phyloP scores from a whole-genome alignment of 2,113 vertebrate species.

The Haplotaxodon microlepis region DNA sequence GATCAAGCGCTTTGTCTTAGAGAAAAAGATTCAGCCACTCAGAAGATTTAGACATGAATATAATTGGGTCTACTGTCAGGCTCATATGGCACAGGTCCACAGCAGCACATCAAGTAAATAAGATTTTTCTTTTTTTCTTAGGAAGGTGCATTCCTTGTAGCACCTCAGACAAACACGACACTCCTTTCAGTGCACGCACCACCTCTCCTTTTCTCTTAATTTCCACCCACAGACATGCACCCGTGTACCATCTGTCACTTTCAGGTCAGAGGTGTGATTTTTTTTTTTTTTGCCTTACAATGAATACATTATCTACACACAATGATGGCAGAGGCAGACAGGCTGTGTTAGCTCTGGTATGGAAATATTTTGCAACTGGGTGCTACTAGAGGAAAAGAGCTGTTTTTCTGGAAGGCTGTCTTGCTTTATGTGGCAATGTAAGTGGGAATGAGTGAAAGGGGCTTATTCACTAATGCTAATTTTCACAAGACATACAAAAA shows the following conservation, averaged over 20 bases:
- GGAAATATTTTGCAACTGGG: neutral
- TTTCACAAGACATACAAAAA: neutral
- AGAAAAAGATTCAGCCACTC: neutral
- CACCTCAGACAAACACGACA: slow-evolving; percentile 9
- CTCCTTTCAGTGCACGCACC: neutral
- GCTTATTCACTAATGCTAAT: neutral
- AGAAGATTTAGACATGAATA: slow-evolving; percentile 18
- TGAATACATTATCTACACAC: slow-evolving; percentile 9
- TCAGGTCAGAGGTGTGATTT: slow-evolving; percentile 32
- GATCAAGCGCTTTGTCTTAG: slow-evolving; percentile 30
- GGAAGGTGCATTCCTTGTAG: slow-evolving; percentile 24
- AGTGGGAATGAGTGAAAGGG: neutral
- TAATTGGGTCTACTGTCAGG: slow-evolving; percentile 23
- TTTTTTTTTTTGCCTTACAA: neutral
- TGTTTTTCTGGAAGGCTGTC: neutral
- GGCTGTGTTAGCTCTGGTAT: neutral
- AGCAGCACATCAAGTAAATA: slow-evolving; percentile 17
- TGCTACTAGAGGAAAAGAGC: neutral
- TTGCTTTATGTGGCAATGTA: neutral
- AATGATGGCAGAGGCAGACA: neutral
- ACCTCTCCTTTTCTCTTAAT: neutral
- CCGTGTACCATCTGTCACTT: slow-evolving; percentile 46
- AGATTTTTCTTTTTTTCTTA: neutral
- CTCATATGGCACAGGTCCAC: slow-evolving; percentile 15
- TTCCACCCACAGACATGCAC: slow-evolving; percentile 18